A percentile compares a stretch with the other conserved stretches of the same genome.
Evolutionary conservation across 2,113 vertebrate genomes (phyloP).

Genomic region (Turdus rufiventris): DNA sequence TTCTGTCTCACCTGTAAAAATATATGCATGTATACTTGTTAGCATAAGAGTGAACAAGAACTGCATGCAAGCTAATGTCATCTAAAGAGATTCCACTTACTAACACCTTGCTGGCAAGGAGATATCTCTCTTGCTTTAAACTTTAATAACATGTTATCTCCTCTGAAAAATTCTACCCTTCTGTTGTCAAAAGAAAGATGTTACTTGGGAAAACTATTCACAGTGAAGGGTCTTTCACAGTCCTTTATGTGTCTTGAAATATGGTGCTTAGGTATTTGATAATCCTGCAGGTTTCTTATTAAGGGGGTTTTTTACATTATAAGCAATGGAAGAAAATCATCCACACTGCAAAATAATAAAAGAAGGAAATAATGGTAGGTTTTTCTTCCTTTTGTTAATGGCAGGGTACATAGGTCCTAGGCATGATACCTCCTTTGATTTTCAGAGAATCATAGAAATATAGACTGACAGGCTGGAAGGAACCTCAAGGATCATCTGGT

Average conservation of each 20-base stretch:
- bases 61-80: neutral
- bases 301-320: neutral
- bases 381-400: neutral
- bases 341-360: neutral
- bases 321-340: neutral
- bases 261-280: neutral
- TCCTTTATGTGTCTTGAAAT: neutral
- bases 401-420: neutral
- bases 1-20: slow-evolving; percentile 13
- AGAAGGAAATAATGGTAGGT: neutral
- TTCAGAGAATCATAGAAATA: neutral
- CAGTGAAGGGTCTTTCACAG: neutral
- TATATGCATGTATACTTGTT: neutral
- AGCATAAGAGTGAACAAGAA: neutral
- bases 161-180: neutral
- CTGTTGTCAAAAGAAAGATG: neutral
- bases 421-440: neutral
- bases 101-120: neutral
- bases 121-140: neutral
- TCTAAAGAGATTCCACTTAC: neutral
- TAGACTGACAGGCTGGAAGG: neutral
- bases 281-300: neutral
- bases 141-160: neutral
- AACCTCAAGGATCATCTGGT: neutral
- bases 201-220: neutral